Conservation (phyloP, 2,113 vertebrate genomes). For the Pogona vitticeps region DNA sequence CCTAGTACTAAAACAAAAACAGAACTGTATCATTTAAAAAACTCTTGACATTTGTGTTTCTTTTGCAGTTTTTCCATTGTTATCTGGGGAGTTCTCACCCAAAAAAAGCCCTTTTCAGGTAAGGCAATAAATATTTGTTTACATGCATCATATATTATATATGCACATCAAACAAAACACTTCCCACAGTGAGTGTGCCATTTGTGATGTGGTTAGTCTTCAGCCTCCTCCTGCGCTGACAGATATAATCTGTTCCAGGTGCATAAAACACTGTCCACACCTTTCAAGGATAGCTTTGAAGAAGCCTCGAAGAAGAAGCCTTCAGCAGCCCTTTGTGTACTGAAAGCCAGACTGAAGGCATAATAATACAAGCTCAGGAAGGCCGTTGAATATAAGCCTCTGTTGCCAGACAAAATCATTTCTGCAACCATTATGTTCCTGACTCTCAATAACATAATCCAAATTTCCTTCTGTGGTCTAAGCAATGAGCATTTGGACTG, state of each 20-base stretch:
- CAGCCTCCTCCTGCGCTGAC: not conserved
- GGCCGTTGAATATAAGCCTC: too few relatives aligned
- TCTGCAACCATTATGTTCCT: not conserved
- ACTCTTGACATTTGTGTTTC: not conserved
- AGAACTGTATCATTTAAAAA: not conserved
- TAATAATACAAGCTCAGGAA: not conserved
- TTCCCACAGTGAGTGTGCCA: rapidly evolving
- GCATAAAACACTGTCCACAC: not conserved
- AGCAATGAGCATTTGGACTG: not conserved
- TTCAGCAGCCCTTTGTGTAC: rapidly evolving
- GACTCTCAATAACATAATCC: not conserved
- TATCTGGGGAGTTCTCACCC: conserved; percentile 95
- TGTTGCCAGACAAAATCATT: not conserved
- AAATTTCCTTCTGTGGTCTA: not conserved
- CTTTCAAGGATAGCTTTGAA: not conserved
- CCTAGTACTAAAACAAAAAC: not conserved
- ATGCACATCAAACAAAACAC: not conserved
- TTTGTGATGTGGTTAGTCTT: not conserved
- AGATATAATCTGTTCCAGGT: not conserved
- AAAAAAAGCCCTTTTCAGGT: conserved; percentile 98
- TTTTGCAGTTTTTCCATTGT: conserved; percentile 91
- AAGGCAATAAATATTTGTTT: conserved; percentile 40
- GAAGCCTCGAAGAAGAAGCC: not conserved
- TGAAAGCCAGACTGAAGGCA: conserved; percentile 12
- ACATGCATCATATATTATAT: not conserved